These are phyloP conservation scores for Lates calcarifer DNA, from an alignment of 2,113 vertebrate species.

Conservation along the genomic window DNA sequence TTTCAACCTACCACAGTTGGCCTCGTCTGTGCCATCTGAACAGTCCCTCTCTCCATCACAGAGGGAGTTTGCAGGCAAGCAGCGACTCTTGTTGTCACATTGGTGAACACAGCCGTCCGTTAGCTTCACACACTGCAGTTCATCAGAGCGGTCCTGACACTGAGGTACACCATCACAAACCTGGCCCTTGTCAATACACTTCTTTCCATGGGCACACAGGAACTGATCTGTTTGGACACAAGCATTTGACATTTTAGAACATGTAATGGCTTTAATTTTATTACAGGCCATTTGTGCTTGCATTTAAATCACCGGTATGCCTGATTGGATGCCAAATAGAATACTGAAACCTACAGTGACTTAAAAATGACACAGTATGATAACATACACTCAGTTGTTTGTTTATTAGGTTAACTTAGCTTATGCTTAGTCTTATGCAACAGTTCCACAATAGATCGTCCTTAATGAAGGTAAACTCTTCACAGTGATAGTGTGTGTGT, in stretches of 20 bases:
- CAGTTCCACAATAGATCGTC: not conserved
- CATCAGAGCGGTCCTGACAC: conserved; percentile 90
- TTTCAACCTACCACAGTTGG: conserved; percentile 69
- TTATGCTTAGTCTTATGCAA: not conserved
- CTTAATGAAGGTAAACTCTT: no score
- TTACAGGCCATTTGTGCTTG: no score
- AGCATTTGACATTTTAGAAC: not conserved
- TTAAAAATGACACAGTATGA: not conserved
- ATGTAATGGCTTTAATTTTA: not conserved
- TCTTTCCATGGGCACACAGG: conserved; percentile 81
- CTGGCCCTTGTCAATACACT: conserved; percentile 77
- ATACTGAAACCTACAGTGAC: not conserved
- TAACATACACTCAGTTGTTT: not conserved
- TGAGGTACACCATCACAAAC: conserved; percentile 87
- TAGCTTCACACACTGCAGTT: conserved; percentile 75
- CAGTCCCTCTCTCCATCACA: conserved; percentile 89
- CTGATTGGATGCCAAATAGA: not conserved
- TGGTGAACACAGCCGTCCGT: conserved; percentile 81
- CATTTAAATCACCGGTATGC: not conserved
- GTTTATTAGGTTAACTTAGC: not conserved
- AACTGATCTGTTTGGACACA: conserved; percentile 79
- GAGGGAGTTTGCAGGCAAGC: conserved; percentile 85
- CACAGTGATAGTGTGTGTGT: no score
- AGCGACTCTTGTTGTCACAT: conserved; percentile 84
- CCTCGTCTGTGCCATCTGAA: conserved; percentile 86